These are phyloP conservation scores for Strigops habroptila DNA, from an alignment of 2,113 vertebrate species.

Conservation along the genomic window DNA sequence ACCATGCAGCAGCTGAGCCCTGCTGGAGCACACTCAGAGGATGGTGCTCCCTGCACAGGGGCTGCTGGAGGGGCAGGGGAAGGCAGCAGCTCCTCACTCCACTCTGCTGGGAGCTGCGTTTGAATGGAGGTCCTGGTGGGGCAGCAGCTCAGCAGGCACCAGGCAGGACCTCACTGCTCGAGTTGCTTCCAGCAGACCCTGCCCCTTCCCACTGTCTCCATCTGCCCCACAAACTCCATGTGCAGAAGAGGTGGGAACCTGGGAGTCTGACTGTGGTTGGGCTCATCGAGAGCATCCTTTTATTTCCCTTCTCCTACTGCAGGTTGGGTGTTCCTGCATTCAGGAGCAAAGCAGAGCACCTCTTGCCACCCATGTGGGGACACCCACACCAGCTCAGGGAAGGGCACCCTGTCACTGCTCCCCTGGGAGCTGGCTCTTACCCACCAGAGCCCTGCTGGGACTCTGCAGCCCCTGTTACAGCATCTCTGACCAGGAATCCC, in stretches of 20 bases:
- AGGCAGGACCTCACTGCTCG: not conserved
- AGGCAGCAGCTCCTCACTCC: not conserved
- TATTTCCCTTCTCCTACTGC: too few species aligned
- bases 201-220: not conserved
- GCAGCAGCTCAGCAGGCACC: not conserved
- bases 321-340: not conserved
- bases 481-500: not conserved
- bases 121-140: not conserved
- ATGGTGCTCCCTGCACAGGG: accelerated
- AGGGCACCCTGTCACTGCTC: not conserved
- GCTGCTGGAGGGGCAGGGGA: not conserved
- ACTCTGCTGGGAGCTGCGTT: not conserved
- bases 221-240: not conserved
- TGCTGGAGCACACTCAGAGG: not conserved
- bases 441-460: not conserved
- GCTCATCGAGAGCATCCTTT: not conserved
- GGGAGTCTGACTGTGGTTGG: not conserved
- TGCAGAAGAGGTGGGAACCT: not conserved
- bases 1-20: not conserved
- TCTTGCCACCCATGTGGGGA: not conserved
- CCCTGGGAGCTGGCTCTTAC: not conserved
- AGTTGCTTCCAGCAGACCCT: not conserved
- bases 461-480: not conserved
- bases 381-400: not conserved
- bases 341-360: not conserved